A percentile compares a stretch with the other conserved stretches of the same genome.
phyloP scores from a whole-genome alignment of 1,140 invertebrate species.

The Drosophila mojavensis region DNA sequence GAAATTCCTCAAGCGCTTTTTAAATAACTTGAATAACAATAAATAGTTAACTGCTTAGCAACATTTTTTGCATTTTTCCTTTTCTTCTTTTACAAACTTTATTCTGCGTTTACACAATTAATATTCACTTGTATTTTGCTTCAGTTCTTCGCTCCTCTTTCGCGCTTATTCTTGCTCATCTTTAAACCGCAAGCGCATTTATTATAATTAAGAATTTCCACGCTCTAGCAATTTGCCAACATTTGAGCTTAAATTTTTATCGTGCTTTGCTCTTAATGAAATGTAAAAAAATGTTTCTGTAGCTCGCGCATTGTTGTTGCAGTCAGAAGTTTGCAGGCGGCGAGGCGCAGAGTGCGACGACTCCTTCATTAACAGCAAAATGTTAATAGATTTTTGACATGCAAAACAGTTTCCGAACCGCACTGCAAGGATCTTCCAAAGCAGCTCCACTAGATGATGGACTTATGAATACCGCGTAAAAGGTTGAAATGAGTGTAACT shows the following conservation, averaged over 20 bases:
- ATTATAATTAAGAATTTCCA: conserved; percentile 52
- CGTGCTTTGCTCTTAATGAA: conserved; percentile 49
- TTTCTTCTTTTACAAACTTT: not conserved
- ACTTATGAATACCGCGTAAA: not conserved
- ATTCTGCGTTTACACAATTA: not conserved
- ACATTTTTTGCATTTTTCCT: not conserved
- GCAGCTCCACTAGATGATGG: not conserved
- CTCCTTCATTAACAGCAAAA: conserved; percentile 67
- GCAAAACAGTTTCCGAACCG: conserved; percentile 21
- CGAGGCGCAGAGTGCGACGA: not conserved
- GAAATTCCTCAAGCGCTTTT: conserved; percentile 1
- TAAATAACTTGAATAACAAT: conserved; percentile 4
- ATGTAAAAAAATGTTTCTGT: conserved; percentile 59
- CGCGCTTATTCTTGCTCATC: not conserved
- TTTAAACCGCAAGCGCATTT: conserved; percentile 30
- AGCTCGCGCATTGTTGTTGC: conserved; percentile 16
- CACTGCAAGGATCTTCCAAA: conserved; percentile 1
- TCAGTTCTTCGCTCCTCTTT: not conserved
- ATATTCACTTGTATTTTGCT: conserved; percentile 20
- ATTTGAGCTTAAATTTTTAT: conserved; percentile 57
- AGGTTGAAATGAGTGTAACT: not conserved
- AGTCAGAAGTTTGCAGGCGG: not conserved
- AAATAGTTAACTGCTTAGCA: conserved; percentile 15
- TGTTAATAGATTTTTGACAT: conserved; percentile 69
- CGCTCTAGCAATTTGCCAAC: conserved; percentile 66